A percentile compares a stretch with the other conserved stretches of the same genome.
phyloP scores from a whole-genome alignment of 2,797 vertebrate genomes.

The Eptatretus atami region DNA sequence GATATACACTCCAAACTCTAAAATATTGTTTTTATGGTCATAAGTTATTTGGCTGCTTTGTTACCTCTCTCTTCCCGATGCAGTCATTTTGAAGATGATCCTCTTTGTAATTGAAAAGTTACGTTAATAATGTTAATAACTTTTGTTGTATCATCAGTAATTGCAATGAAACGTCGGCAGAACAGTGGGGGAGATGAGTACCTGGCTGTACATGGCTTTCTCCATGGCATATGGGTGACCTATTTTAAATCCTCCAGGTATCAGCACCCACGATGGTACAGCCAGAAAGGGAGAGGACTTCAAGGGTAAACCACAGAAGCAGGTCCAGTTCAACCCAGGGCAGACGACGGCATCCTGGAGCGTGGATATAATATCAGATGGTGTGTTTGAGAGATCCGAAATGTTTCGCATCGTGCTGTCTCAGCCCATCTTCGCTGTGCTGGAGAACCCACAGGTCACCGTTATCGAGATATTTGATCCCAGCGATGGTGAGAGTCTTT shows the following conservation, averaged over 20 bases:
- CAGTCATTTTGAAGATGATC: too few species aligned
- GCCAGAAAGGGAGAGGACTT: conserved; percentile 52
- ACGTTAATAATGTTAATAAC: too few species aligned
- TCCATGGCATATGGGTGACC: too few species aligned
- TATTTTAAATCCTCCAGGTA: conserved; percentile 19
- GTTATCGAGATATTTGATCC: conserved; percentile 62
- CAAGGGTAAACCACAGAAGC: conserved; percentile 45
- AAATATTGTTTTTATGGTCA: too few species aligned
- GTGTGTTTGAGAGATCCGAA: conserved; percentile 37
- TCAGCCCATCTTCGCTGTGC: conserved; percentile 48
- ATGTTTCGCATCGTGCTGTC: conserved; percentile 52
- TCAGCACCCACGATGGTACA: conserved; percentile 38
- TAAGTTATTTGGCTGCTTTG: too few species aligned
- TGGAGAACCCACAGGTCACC: conserved; percentile 32
- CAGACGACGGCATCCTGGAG: conserved; percentile 43
- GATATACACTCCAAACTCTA: too few species aligned
- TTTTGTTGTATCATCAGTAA: too few species aligned
- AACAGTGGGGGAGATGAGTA: too few species aligned
- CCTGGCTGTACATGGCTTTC: too few species aligned
- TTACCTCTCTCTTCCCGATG: too few species aligned
- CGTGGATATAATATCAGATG: conserved; percentile 33
- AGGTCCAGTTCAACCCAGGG: conserved; percentile 78
- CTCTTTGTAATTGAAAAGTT: too few species aligned
- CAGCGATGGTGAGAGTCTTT: conserved; percentile 30
- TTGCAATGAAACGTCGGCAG: too few species aligned